These are phyloP conservation scores for Nylanderia fulva DNA, from an alignment of 1,140 invertebrate genomes.

Conservation along the genomic window DNA sequence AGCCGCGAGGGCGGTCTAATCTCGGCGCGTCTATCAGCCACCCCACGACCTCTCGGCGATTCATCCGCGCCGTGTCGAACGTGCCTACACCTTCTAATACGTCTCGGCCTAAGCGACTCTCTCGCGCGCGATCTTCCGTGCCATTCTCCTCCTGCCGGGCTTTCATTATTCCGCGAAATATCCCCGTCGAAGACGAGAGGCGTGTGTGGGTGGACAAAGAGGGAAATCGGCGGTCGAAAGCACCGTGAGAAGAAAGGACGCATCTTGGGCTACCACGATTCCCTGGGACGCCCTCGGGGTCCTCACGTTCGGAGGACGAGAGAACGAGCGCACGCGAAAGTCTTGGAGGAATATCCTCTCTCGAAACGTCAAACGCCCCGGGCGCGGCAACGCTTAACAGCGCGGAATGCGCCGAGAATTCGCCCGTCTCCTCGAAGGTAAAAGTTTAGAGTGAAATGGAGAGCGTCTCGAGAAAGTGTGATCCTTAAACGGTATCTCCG, in stretches of 20 bases:
- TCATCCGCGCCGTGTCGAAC: conserved; percentile 70
- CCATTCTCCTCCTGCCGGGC: neutral
- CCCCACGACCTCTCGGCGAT: conserved; percentile 63
- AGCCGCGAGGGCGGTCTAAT: conserved; percentile 54
- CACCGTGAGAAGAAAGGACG: conserved; percentile 67
- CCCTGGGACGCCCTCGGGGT: neutral
- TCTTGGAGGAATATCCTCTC: conserved; percentile 2
- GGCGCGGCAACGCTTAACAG: conserved; percentile 9
- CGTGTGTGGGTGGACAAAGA: neutral
- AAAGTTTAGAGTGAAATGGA: neutral
- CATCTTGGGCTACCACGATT: conserved; percentile 49
- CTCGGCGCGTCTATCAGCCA: conserved; percentile 68
- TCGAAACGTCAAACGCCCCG: conserved; percentile 21
- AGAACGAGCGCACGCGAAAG: conserved; percentile 43
- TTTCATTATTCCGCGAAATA: conserved; percentile 32
- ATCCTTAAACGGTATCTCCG: neutral
- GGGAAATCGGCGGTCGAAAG: conserved; percentile 55
- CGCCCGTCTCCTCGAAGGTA: neutral
- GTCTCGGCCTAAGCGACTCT: conserved; percentile 52
- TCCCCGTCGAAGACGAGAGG: conserved; percentile 1
- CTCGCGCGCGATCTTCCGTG: conserved; percentile 1
- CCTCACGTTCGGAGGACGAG: conserved; percentile 44
- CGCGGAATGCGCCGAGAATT: conserved; percentile 32
- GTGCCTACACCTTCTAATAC: conserved; percentile 65
- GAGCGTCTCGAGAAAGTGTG: neutral